Evolutionary conservation across 2,888 invertebrate species (phyloP), one percentile per base, ranked within the genome.

Genomic region (Anoplius nigerrimus): DNA sequence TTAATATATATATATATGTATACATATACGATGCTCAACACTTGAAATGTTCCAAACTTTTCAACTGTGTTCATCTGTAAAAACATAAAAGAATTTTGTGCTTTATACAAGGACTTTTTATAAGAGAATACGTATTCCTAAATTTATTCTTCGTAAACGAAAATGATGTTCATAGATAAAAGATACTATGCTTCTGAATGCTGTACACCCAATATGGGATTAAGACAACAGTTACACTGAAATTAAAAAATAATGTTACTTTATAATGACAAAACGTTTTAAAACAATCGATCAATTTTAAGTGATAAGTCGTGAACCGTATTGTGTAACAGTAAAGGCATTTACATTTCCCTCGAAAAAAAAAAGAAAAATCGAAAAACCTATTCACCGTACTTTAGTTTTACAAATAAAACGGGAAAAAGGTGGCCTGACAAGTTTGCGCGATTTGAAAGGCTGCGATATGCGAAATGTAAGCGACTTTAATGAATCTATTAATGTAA

Each of bases 41-140:
- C 72, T 79, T 80, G 79, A 79, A 73, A 79, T 79, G 80, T 73
- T 79, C 80, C 75, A 80, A 76, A 78, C 79, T 76, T 72, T 78
- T 69, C 62, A 67, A 74, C 67, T 78, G 76, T 77, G 78, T 77
- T 77, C 72, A 78, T 53, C 16, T 70, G 58, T 70, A 68, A 52
- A 61, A 57, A 51, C 54, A 56, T 64, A 51, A 45, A 51, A 34
- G 18, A 52, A 21, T 55, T 48, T 52, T 56, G 69, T 59, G 52
- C 27, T 56, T 15, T 62, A 56, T 66, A 64, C 51, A 24, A 64
- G 52, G 58, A 61, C 58, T 62, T 68, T 55, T 66, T 53, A 43
- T 59, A 56, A 27, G n/a, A 21, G 58, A n/a, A 24, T 58, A 46
- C 64, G 67, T 62, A 64, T 60, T 73, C 65, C 46, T 20, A 16